Evolutionary conservation across 2,888 invertebrate species (phyloP).

Genomic region (Epistrophe eligans): DNA sequence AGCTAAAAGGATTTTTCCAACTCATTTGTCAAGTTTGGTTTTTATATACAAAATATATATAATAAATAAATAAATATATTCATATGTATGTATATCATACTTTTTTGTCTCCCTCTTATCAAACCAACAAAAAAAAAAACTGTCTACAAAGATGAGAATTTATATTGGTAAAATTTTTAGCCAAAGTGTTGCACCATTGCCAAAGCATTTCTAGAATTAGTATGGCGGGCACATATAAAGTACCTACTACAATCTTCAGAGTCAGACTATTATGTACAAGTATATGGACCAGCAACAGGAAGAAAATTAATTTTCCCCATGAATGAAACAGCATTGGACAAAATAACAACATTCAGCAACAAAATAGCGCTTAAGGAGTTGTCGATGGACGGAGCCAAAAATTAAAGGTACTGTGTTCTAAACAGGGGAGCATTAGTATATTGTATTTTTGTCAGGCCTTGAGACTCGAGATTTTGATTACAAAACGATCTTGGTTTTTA

Average conservation of each 20-base stretch:
- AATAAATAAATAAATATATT: background rate
- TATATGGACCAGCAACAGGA: constrained; percentile 66
- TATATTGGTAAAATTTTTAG: constrained; percentile 53
- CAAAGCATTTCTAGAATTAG: constrained; percentile 51
- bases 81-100: background rate
- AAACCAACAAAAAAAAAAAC: background rate
- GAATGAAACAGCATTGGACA: constrained; percentile 60
- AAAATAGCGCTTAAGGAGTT: constrained; percentile 57
- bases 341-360: constrained; percentile 46
- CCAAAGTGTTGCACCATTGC: constrained; percentile 71
- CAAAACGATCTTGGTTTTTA: too few species aligned
- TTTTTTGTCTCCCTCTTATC: background rate
- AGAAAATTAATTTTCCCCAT: constrained; percentile 75
- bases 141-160: constrained; percentile 40
- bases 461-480: background rate
- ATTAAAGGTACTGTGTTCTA: constrained; percentile 65
- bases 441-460: background rate
- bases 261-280: background rate
- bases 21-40: constrained; percentile 69
- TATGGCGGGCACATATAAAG: constrained; percentile 29
- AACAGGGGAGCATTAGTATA: background rate
- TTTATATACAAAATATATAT: constrained; percentile 9
- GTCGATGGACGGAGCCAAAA: constrained; percentile 63
- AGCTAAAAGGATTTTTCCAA: constrained; percentile 66
- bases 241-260: background rate